Conservation (phyloP, 2,888 invertebrate genomes). For the Cabera pusaria region DNA sequence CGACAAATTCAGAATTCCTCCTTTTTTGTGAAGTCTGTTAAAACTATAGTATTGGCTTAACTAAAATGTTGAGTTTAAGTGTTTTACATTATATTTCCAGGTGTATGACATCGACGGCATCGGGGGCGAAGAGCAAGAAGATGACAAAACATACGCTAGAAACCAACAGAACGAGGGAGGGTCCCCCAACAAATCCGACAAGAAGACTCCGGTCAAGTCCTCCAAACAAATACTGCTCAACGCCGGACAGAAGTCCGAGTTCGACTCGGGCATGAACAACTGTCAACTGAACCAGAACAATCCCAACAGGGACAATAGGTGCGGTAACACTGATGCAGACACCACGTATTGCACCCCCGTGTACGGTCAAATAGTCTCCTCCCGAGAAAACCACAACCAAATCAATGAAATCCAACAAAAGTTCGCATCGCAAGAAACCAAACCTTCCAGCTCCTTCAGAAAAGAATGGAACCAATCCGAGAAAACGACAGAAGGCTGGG, state of each 20-base stretch:
- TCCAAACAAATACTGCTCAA: conserved; percentile 77
- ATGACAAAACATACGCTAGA: conserved; percentile 52
- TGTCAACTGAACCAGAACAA: conserved; percentile 65
- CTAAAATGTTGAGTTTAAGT: too few species aligned
- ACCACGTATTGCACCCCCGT: conserved; percentile 76
- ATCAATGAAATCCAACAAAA: conserved; percentile 78
- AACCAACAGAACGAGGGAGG: conserved; percentile 46
- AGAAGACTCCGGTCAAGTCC: conserved; percentile 61
- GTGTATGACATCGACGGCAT: conserved; percentile 79
- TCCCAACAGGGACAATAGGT: conserved; percentile 50
- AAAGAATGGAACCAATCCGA: conserved; percentile 66
- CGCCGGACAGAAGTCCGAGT: conserved; percentile 76
- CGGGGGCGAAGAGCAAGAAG: conserved; percentile 68
- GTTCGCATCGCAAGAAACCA: conserved; percentile 60
- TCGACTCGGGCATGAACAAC: conserved; percentile 79
- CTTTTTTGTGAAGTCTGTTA: too few species aligned
- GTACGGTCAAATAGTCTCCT: conserved; percentile 76
- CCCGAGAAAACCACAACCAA: conserved; percentile 75
- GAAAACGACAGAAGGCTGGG: conserved; percentile 67
- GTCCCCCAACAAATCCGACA: conserved; percentile 49
- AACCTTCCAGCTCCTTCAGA: conserved; percentile 71
- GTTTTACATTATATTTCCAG: conserved; percentile 45
- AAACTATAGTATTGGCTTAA: too few species aligned
- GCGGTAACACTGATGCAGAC: conserved; percentile 53
- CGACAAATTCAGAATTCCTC: too few species aligned